These are phyloP conservation scores for Drosophila conformis DNA, from an alignment of 2,888 invertebrate species.

Conservation along the genomic window DNA sequence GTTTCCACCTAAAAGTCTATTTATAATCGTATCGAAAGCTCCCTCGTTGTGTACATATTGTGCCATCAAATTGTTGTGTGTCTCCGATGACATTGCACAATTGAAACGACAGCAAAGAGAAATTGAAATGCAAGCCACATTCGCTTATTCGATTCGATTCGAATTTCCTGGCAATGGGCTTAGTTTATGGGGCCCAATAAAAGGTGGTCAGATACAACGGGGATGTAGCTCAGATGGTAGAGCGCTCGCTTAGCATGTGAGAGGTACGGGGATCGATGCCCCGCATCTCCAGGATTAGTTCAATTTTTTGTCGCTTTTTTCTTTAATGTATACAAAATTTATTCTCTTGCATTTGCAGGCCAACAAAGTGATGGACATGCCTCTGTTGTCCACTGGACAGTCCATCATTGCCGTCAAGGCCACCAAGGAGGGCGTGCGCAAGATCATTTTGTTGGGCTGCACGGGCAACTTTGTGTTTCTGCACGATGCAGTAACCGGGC, in stretches of 20 bases:
- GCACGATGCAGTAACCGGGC: constrained; percentile 90
- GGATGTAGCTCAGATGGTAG: constrained; percentile 86
- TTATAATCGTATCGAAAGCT: constrained; percentile 40
- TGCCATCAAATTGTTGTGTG: constrained; percentile 5
- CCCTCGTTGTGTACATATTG: not conserved
- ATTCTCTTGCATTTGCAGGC: constrained; percentile 84
- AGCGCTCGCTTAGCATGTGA: constrained; percentile 85
- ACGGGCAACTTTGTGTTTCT: constrained; percentile 89
- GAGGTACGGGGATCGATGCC: constrained; percentile 85
- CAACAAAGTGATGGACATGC: constrained; percentile 82
- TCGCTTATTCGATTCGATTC: not conserved
- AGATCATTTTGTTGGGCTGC: constrained; percentile 88
- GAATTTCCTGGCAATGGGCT: constrained; percentile 6
- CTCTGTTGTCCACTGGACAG: constrained; percentile 87
- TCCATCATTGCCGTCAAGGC: constrained; percentile 90
- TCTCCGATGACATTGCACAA: constrained; percentile 39
- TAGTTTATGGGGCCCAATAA: constrained; percentile 29
- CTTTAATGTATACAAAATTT: not conserved
- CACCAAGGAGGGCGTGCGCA: constrained; percentile 90
- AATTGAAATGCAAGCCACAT: constrained; percentile 46
- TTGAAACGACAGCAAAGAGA: constrained; percentile 15
- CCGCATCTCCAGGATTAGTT: constrained; percentile 83
- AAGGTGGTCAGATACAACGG: constrained; percentile 50
- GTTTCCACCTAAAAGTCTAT: constrained; percentile 44
- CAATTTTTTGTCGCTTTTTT: not conserved